Conservation (phyloP, 2,888 invertebrate genomes). For the Drosophila tanythrix region DNA sequence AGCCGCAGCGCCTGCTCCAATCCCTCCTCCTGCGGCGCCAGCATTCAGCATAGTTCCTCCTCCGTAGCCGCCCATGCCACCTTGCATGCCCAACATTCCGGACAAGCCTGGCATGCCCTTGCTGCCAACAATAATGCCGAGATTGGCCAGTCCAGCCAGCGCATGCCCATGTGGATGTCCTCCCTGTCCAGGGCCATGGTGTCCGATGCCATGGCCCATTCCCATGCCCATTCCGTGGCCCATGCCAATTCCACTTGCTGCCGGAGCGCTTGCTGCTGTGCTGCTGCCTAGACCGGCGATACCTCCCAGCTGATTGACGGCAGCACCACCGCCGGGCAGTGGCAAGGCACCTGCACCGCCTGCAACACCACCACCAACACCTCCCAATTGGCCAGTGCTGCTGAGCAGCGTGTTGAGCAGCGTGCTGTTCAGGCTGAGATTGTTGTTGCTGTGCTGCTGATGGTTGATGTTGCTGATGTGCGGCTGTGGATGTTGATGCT, state of each 20-base stretch:
- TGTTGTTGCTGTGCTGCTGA: conserved; percentile 48
- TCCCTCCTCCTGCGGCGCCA: conserved; percentile 51
- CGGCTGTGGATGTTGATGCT: conserved; percentile 37
- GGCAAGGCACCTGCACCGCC: conserved; percentile 14
- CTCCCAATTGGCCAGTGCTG: conserved; percentile 37
- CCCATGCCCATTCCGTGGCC: conserved; percentile 24
- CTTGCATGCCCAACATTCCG: conserved; percentile 41
- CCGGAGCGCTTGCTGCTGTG: conserved; percentile 34
- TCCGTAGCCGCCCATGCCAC: conserved; percentile 50
- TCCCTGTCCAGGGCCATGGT: conserved; percentile 24
- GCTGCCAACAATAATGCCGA: conserved; percentile 75
- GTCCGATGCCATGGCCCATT: conserved; percentile 28
- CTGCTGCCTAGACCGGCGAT: conserved; percentile 39
- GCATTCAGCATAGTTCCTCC: conserved; percentile 55
- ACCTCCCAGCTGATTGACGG: conserved; percentile 49
- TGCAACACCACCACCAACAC: conserved; percentile 20
- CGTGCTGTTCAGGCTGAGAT: conserved; percentile 67
- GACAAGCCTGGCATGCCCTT: conserved; percentile 53
- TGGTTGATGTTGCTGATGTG: conserved; percentile 44
- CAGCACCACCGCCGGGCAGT: conserved; percentile 40
- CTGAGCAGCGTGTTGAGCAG: conserved; percentile 66
- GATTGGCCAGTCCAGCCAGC: conserved; percentile 74
- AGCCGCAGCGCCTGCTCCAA: conserved; percentile 39
- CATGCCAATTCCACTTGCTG: conserved; percentile 22
- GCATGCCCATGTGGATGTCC: conserved; percentile 75